Base-by-base conservation (phyloP, 2,113 vertebrate genomes). In the Catharus minimus region DNA sequence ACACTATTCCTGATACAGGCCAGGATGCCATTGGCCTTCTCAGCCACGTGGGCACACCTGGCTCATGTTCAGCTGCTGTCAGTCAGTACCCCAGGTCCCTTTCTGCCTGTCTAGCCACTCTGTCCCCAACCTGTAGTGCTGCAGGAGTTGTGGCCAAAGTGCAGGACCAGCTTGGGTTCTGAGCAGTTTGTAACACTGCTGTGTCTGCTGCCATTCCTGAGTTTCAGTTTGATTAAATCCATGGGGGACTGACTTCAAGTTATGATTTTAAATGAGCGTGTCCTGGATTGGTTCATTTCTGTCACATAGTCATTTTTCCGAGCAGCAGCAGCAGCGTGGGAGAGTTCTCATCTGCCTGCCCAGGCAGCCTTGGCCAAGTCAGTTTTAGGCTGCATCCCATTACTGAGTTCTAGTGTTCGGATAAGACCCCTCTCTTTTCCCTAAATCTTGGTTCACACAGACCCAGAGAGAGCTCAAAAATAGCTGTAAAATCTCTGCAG, bases 1-100 rank as follows among this genome's bases (percentile, higher is more conserved):
- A 49, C 30, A 49, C 30, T 4, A 2, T 11, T 66, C 0, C 30
- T 17, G 6, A 26, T 3, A 1, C 26, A 58, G 11, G 11, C 61
- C 61, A 67, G 38, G 32, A 36, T 36, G 21, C 7, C 17, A 2
- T 0, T 30, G 55, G 20, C 24, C 49, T 49, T 33, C 50, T 36
- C 26, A 52, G 32, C 16, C 33, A 33, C 2, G 0, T 5, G 24
- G 13, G 36, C 44, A 36, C 36, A 23, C 10, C 28, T 49, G 50
- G 30, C 20, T 57, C 52, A 7, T 20, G 20, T 36, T 66, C 60
- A 66, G 36, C 43, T 41, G 13, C 21, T 21, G 21, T 7, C 13
- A 58, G 3, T 10, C 61, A 58, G 26, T 3, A 8, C 13, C 24
- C n/a, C 9, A 30, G 60, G 30, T 36, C 15, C 30, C 36, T 22